phyloP scores from a whole-genome alignment of 2,888 invertebrate species.

The Cephus pulcher region DNA sequence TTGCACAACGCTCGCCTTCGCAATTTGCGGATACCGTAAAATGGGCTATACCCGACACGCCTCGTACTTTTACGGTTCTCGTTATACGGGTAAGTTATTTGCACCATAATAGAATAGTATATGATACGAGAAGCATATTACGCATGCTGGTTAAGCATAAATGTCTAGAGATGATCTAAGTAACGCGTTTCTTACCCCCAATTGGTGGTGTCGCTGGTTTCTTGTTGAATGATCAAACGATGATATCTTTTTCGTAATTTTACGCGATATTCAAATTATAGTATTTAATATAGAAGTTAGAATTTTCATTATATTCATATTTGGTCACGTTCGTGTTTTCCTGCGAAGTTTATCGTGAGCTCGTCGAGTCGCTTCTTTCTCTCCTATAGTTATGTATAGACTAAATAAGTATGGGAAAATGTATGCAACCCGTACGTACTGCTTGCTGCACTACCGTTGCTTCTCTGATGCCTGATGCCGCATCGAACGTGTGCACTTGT shows the following conservation, averaged over 20 bases:
- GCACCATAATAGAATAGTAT: background rate
- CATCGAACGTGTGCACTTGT: constrained; percentile 17
- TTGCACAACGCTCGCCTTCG: constrained; percentile 31
- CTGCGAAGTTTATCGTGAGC: background rate
- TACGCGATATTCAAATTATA: background rate
- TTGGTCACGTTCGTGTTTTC: background rate
- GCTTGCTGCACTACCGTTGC: constrained; percentile 49
- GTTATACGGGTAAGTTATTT: background rate
- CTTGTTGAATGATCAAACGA: background rate
- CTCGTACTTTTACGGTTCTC: background rate
- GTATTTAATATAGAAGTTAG: background rate
- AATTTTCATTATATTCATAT: background rate
- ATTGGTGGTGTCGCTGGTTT: background rate
- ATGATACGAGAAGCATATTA: background rate
- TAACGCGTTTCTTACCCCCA: background rate
- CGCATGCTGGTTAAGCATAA: background rate
- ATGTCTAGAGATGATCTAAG: background rate
- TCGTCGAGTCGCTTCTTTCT: background rate
- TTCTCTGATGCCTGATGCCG: constrained; percentile 47
- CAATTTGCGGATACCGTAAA: constrained; percentile 4
- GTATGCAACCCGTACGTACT: constrained; percentile 28
- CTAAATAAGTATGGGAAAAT: constrained; percentile 55
- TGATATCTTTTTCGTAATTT: background rate
- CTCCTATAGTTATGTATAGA: background rate
- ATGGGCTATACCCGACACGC: background rate